Conservation (phyloP, 2,888 invertebrate species). For the Dryomyza anilis region DNA sequence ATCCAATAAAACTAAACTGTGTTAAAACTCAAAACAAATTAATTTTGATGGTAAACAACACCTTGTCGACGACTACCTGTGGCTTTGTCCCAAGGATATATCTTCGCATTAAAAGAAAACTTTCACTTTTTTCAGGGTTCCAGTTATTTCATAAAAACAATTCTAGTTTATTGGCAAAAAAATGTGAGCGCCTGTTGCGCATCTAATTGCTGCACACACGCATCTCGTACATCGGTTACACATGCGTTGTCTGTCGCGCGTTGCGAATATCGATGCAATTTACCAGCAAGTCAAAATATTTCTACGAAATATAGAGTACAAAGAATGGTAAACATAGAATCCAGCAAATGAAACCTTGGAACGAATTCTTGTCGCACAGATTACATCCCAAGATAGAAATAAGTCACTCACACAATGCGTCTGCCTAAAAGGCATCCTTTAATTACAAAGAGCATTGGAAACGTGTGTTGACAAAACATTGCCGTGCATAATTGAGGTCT, state of each 20-base stretch:
- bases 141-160: not conserved
- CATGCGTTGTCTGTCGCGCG: not conserved
- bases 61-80: too few species aligned
- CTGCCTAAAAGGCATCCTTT: not conserved
- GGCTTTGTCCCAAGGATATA: not conserved
- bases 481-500: not conserved
- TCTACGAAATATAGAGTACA: too few species aligned
- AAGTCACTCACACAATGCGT: too few species aligned
- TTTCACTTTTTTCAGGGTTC: not conserved
- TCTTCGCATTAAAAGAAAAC: not conserved
- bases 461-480: slow-evolving; percentile 5
- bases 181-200: not conserved
- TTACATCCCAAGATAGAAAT: too few species aligned
- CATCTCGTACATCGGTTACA: not conserved
- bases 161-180: too few species aligned
- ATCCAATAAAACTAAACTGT: too few species aligned
- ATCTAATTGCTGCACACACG: not conserved
- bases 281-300: not conserved
- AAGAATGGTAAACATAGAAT: too few species aligned
- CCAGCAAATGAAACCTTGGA: too few species aligned
- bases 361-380: too few species aligned
- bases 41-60: not conserved
- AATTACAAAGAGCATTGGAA: not conserved
- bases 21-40: not conserved
- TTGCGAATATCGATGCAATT: not conserved